These are phyloP conservation scores for Podarcis raffonei DNA, from an alignment of 2,113 vertebrate genomes.

Conservation along the genomic window DNA sequence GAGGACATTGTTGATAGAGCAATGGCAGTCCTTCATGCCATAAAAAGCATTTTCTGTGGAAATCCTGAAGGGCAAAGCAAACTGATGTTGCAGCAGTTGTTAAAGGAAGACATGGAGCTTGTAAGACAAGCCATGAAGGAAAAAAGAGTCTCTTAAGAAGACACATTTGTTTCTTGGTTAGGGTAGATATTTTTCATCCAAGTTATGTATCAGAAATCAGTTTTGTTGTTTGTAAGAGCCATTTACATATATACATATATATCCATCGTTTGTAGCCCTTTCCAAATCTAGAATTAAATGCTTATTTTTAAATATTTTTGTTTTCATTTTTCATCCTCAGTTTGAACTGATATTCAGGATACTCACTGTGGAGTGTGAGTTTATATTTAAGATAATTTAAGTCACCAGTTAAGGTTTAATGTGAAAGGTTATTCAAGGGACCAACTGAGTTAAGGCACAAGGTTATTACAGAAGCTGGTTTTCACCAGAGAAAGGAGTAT, in stretches of 20 bases:
- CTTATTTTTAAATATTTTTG: constrained; percentile 2
- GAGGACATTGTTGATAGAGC: constrained; percentile 49
- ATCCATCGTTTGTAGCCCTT: constrained; percentile 3
- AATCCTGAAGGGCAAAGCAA: constrained; percentile 16
- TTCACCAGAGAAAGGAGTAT: neutral
- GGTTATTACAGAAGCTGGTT: neutral
- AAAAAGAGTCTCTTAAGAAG: constrained; percentile 11
- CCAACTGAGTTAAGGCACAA: neutral
- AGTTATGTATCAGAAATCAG: constrained; percentile 8
- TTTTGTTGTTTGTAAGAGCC: constrained; percentile 35
- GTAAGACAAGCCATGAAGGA: constrained; percentile 49
- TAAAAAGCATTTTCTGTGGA: constrained; percentile 57
- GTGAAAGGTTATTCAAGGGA: neutral
- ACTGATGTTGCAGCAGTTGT: constrained; percentile 44
- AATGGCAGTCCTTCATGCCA: constrained; percentile 8
- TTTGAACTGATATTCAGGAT: neutral
- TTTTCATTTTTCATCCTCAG: constrained; percentile 10
- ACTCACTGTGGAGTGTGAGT: neutral
- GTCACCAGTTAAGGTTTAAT: neutral
- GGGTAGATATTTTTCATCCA: constrained; percentile 15
- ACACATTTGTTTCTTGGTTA: neutral
- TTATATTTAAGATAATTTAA: neutral
- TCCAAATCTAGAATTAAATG: constrained; percentile 34
- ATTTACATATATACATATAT: neutral
- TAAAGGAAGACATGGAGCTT: constrained; percentile 60